phyloP scores from a whole-genome alignment of 2,888 invertebrate species.

The Atethmia centrago region DNA sequence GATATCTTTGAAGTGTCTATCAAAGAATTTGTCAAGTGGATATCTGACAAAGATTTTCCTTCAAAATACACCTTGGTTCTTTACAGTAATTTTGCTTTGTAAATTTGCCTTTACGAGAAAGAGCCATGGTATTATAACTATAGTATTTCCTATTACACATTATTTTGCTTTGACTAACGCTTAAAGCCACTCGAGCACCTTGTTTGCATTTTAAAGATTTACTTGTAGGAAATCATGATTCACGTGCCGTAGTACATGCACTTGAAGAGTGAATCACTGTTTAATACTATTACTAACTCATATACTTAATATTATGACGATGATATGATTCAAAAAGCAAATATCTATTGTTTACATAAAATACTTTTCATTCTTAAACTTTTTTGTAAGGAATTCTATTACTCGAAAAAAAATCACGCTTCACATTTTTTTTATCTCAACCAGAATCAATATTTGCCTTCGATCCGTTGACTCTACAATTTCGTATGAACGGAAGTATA shows the following conservation, averaged over 20 bases:
- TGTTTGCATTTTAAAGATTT: background rate
- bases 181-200: background rate
- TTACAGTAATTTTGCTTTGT: too few relatives aligned
- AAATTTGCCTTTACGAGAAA: too few relatives aligned
- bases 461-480: conserved; percentile 78
- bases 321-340: background rate
- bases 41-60: too few relatives aligned
- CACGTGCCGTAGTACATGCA: conserved; percentile 20
- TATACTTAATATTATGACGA: too few relatives aligned
- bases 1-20: too few relatives aligned
- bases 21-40: too few relatives aligned
- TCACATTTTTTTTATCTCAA: conserved; percentile 53
- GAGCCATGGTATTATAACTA: too few relatives aligned
- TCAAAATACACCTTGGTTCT: too few relatives aligned
- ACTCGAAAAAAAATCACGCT: conserved; percentile 19
- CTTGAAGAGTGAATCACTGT: conserved; percentile 34
- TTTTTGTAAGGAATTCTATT: conserved; percentile 52
- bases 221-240: conserved; percentile 35
- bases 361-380: background rate
- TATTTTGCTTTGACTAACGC: background rate
- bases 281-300: background rate
- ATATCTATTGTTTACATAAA: background rate
- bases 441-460: conserved; percentile 78
- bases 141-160: too few relatives aligned
- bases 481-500: conserved; percentile 66